phyloP scores from a whole-genome alignment of 2,888 invertebrate genomes.

The Melinopterus prodromus region DNA sequence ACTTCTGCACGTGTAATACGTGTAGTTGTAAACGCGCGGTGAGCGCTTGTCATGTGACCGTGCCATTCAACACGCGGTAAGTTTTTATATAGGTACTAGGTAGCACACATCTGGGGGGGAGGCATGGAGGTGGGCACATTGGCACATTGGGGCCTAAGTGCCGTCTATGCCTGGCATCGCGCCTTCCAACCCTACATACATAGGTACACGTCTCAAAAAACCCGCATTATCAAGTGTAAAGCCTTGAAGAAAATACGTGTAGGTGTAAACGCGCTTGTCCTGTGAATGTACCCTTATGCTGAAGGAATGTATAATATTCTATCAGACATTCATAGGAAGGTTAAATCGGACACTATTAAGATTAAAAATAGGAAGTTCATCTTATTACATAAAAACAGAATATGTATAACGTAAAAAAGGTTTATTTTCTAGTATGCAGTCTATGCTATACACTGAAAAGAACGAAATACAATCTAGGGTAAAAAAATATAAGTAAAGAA shows the following conservation, averaged over 20 bases:
- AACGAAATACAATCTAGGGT: not conserved
- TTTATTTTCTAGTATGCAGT: not conserved
- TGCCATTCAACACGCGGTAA: no score
- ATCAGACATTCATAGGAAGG: not conserved
- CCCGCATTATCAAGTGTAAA: not conserved
- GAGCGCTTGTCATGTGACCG: no score
- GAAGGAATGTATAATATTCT: not conserved
- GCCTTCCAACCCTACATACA: not conserved
- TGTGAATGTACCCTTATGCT: not conserved
- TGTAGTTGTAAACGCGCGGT: no score
- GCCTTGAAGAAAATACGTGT: not conserved
- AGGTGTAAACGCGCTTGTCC: not conserved
- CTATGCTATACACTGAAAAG: not conserved
- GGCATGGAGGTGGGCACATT: not conserved
- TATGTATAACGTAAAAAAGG: not conserved
- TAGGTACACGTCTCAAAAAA: not conserved
- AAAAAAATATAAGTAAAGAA: not conserved
- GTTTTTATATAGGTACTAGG: no score
- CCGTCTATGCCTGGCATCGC: not conserved
- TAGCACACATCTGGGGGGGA: no score
- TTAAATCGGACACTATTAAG: not conserved
- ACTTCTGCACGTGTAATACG: no score
- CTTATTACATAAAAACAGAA: not conserved
- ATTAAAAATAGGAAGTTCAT: no score
- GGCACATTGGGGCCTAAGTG: not conserved